Evolutionary conservation across 2,797 vertebrate genomes (phyloP).

Genomic region (Nothura maculosa): DNA sequence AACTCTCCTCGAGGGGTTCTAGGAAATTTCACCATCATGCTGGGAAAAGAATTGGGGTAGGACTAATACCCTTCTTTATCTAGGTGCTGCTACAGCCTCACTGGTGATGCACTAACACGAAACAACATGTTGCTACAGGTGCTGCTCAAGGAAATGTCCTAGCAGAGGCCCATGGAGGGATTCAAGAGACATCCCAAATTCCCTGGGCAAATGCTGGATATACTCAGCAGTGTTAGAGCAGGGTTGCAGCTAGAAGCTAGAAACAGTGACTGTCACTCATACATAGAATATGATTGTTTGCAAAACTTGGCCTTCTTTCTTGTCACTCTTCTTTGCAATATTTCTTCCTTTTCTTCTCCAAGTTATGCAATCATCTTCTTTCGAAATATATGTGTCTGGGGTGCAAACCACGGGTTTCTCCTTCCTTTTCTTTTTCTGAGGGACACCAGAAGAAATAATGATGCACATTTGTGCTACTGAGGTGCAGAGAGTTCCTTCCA

Average conservation of each 20-base stretch:
- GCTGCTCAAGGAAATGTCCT: not conserved
- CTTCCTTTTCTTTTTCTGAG: not conserved
- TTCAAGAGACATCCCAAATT: not conserved
- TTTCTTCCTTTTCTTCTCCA: not conserved
- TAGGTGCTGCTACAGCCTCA: not conserved
- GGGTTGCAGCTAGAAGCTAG: not conserved
- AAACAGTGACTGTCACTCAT: not conserved
- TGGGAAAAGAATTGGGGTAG: not conserved
- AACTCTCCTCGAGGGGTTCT: not conserved
- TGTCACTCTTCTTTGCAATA: not conserved
- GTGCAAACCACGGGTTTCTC: not conserved
- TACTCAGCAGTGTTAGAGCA: too few relatives aligned
- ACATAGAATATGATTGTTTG: not conserved
- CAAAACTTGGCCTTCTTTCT: not conserved
- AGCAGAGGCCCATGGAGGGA: not conserved
- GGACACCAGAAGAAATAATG: not conserved
- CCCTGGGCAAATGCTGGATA: too few relatives aligned
- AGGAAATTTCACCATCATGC: slow-evolving; percentile 7
- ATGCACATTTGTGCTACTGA: not conserved
- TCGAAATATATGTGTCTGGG: too few relatives aligned
- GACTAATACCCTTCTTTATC: not conserved
- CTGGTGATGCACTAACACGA: fast-evolving
- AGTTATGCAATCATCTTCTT: not conserved
- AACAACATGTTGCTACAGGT: not conserved
- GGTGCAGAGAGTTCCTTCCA: not conserved